Conservation (phyloP, 1,140 invertebrate species). For the Hetaerina americana region DNA sequence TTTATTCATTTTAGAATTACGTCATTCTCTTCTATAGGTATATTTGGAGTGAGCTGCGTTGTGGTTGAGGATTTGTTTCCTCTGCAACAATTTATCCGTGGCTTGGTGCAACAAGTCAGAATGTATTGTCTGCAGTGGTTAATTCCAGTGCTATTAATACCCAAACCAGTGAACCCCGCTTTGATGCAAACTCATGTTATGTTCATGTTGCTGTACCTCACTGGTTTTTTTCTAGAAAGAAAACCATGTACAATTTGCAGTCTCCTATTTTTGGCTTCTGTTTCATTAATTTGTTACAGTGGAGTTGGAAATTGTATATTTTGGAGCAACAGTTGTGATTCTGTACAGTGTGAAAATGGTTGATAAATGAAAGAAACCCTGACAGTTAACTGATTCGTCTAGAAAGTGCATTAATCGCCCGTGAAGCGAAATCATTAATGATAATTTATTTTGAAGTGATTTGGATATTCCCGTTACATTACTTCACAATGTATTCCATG, state of each 20-base stretch:
- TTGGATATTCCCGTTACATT: too few relatives aligned
- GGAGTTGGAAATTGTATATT: slow-evolving; percentile 89
- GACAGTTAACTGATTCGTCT: too few relatives aligned
- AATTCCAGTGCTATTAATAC: slow-evolving; percentile 90
- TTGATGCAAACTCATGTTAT: slow-evolving; percentile 90
- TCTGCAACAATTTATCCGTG: too few relatives aligned
- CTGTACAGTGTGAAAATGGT: background rate
- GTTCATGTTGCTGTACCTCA: slow-evolving; percentile 88
- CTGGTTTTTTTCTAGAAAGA: slow-evolving; percentile 85
- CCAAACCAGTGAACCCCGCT: slow-evolving; percentile 90
- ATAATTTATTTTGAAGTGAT: too few relatives aligned
- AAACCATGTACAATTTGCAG: slow-evolving; percentile 96
- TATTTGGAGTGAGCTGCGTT: too few relatives aligned
- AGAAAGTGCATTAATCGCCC: too few relatives aligned
- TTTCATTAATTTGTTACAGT: slow-evolving; percentile 90
- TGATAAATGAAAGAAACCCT: too few relatives aligned
- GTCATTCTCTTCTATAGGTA: too few relatives aligned
- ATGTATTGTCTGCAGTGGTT: slow-evolving; percentile 99
- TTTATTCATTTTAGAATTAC: too few relatives aligned
- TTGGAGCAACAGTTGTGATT: slow-evolving; percentile 61
- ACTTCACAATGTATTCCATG: too few relatives aligned
- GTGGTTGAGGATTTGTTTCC: too few relatives aligned
- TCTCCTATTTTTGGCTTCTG: slow-evolving; percentile 79
- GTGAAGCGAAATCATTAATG: too few relatives aligned
- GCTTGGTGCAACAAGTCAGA: background rate